Base-by-base conservation (phyloP, 1,140 invertebrate genomes). In the Euwallacea fornicatus region DNA sequence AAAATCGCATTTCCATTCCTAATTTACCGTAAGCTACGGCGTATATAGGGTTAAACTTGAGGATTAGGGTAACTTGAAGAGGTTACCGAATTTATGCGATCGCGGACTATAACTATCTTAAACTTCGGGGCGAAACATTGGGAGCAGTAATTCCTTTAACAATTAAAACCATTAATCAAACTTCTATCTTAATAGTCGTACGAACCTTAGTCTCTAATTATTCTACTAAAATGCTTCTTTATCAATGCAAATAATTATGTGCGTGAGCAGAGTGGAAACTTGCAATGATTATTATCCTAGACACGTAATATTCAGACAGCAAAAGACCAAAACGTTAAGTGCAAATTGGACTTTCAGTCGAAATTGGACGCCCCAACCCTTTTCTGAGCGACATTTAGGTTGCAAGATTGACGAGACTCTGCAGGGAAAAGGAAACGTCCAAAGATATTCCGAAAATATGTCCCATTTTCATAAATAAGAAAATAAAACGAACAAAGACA, bases 401-500 rank as follows among this genome's bases (percentile, higher is more conserved):
- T 8, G 7, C 43, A 61, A 63, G 58, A 60, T 46, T 50, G n/a
- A 63, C 44, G 46, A 63, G 13, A 63, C 61, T 9, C 33, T 46
- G 61, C 42, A 33, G 21, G 21, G 42, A 15, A 63, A 42, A 63
- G 41, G 42, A 56, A 56, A 56, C 8, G 42, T 10, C 16, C 58
- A 46, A 61, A 61, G 10, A 13, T 63, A 63, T 50, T 44, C 61
- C 7, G 42, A 63, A 46, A 63, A 63, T 63, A 50, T 42, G 13
- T 13, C 16, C 7, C 42, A 63, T 63, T 63, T 63, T 42, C 61
- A 63, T 63, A 63, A 46, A 63, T 63, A 63, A 63, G 61, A 44
- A 50, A 63, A 63, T 63, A 63, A 63, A 46, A 63, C 42, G 46
- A 63, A 63, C 10, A 60, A 41, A 42, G 61, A 63, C 61, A 63